Evolutionary conservation across 2,113 vertebrate species (phyloP).

Genomic region (Ammodytes dubius): DNA sequence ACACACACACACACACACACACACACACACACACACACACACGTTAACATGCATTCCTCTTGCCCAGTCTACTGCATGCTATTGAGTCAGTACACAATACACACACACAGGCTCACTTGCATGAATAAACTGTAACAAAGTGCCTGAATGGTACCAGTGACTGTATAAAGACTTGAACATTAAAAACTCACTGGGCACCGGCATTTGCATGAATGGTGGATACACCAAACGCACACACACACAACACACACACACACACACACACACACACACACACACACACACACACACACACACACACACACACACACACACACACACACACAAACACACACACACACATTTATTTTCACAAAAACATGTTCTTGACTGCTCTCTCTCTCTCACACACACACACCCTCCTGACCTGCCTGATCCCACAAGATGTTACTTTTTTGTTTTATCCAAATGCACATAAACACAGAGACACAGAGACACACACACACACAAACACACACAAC

Average conservation of each 20-base stretch:
- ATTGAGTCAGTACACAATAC: conserved; percentile 32
- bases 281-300: too few relatives aligned
- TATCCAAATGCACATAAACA: conserved; percentile 9
- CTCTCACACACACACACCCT: conserved; percentile 28
- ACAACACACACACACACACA: neutral
- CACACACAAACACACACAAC: neutral
- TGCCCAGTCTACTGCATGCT: conserved; percentile 46
- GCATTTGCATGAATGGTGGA: conserved; percentile 49
- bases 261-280: too few relatives aligned
- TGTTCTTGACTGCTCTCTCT: conserved; percentile 7
- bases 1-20: conserved; percentile 24
- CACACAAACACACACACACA: conserved; percentile 21
- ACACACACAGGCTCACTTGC: conserved; percentile 40
- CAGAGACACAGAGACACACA: conserved; percentile 1
- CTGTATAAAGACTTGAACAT: conserved; percentile 54
- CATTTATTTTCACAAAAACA: conserved; percentile 56
- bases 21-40: conserved; percentile 10
- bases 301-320: conserved; percentile 25
- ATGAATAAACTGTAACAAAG: conserved; percentile 51
- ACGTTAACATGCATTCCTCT: conserved; percentile 55
- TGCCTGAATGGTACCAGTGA: conserved; percentile 34
- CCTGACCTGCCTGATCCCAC: conserved; percentile 36
- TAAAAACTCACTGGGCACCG: conserved; percentile 33
- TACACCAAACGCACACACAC: conserved; percentile 39
- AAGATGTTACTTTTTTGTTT: conserved; percentile 37